A percentile compares a stretch with the other conserved stretches of the same genome.
Conservation (phyloP, 2,888 invertebrate species). For the Proisotoma minuta region DNA sequence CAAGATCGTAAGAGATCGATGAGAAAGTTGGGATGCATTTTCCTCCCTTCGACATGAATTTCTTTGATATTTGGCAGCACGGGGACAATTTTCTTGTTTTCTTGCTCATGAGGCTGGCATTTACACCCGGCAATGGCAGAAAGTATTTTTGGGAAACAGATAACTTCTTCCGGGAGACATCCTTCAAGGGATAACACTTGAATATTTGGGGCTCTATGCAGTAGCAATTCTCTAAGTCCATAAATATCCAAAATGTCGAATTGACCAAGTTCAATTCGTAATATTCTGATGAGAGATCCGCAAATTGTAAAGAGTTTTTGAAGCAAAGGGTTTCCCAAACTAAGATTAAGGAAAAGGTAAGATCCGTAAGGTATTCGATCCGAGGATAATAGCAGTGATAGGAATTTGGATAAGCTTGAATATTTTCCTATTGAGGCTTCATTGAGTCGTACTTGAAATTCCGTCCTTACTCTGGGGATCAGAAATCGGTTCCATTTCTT, state of each 20-base stretch:
- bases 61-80: constrained; percentile 21
- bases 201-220: constrained; percentile 30
- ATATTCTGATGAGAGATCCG: constrained; percentile 24
- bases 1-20: constrained; percentile 33
- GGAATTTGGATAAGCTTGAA: constrained; percentile 26
- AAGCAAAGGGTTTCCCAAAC: constrained; percentile 27
- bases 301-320: constrained; percentile 34
- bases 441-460: constrained; percentile 26
- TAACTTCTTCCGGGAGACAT: constrained; percentile 33
- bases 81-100: constrained; percentile 7
- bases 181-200: constrained; percentile 30
- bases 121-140: constrained; percentile 16
- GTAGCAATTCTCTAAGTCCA: constrained; percentile 27
- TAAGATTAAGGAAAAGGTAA: constrained; percentile 30
- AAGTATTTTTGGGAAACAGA: constrained; percentile 30
- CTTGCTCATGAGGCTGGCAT: background rate
- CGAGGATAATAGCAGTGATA: constrained; percentile 17
- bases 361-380: constrained; percentile 31
- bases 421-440: constrained; percentile 23
- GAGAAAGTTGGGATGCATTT: constrained; percentile 32
- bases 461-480: constrained; percentile 22
- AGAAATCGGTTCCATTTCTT: constrained; percentile 31
- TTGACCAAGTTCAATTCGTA: constrained; percentile 30
- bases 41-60: constrained; percentile 33
- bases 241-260: constrained; percentile 35